phyloP scores from a whole-genome alignment of 2,888 invertebrate genomes.

The Ichneumoninae sp. region DNA sequence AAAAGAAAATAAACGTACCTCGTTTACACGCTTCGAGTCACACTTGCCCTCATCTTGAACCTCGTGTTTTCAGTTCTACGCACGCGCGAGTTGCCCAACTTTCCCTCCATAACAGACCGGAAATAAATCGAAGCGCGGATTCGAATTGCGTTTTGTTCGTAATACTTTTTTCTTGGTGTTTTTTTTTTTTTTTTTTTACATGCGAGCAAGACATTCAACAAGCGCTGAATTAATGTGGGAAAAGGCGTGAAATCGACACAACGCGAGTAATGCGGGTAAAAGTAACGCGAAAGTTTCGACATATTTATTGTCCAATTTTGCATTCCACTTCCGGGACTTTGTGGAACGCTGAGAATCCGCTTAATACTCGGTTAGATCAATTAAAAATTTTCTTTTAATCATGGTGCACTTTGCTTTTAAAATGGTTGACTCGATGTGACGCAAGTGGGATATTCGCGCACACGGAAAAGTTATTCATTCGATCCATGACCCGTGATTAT shows the following conservation, averaged over 20 bases:
- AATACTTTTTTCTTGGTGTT: not conserved
- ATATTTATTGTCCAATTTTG: not conserved
- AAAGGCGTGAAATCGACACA: slow-evolving; percentile 25
- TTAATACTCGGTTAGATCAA: not conserved
- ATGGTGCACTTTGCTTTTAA: too few species aligned
- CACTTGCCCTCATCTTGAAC: slow-evolving; percentile 21
- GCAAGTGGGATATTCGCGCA: too few species aligned
- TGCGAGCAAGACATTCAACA: not conserved
- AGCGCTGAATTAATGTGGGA: not conserved
- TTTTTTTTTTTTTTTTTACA: not conserved
- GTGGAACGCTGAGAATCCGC: not conserved
- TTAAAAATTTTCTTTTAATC: too few species aligned
- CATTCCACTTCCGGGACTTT: not conserved
- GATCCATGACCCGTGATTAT: too few species aligned
- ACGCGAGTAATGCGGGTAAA: slow-evolving; percentile 23
- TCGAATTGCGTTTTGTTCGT: slow-evolving; percentile 18
- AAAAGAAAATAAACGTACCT: slow-evolving; percentile 14
- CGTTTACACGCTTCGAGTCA: slow-evolving; percentile 46
- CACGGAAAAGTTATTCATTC: too few species aligned
- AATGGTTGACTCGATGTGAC: too few species aligned
- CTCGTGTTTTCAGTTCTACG: slow-evolving; percentile 16
- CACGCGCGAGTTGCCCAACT: slow-evolving; percentile 19
- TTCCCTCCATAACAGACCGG: slow-evolving; percentile 26
- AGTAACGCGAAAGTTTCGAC: slow-evolving; percentile 26
- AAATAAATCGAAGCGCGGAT: slow-evolving; percentile 21